These are phyloP conservation scores for Eupithecia abbreviata DNA, from an alignment of 2,888 invertebrate species.

Conservation along the genomic window DNA sequence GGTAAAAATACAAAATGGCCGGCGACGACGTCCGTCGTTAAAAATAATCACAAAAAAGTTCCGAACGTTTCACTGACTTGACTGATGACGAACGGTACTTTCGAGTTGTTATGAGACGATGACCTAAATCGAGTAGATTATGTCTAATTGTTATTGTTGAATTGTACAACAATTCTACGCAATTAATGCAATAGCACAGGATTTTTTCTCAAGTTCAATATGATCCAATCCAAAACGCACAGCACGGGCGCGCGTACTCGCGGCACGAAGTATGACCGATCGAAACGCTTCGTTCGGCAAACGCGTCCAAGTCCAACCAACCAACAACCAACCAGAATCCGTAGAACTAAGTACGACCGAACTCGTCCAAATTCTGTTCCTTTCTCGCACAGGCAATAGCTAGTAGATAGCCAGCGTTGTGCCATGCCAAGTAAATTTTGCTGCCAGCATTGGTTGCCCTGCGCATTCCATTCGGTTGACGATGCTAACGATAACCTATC, in stretches of 20 bases:
- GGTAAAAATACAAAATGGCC: slow-evolving; percentile 78
- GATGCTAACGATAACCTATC: slow-evolving; percentile 52
- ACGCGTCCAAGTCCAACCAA: slow-evolving; percentile 45
- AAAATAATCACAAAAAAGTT: slow-evolving; percentile 52
- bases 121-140: slow-evolving; percentile 10
- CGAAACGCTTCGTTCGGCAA: slow-evolving; percentile 39
- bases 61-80: slow-evolving; percentile 13
- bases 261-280: slow-evolving; percentile 22
- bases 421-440: slow-evolving; percentile 64
- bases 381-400: slow-evolving; percentile 61
- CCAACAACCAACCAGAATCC: slow-evolving; percentile 6
- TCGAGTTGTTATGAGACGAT: slow-evolving; percentile 24
- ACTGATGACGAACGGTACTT: slow-evolving; percentile 12
- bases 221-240: slow-evolving; percentile 17
- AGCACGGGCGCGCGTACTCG: slow-evolving; percentile 20
- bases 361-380: slow-evolving; percentile 59
- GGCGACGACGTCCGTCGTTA: slow-evolving; percentile 48
- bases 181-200: slow-evolving; percentile 15
- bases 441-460: slow-evolving; percentile 74
- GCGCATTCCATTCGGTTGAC: slow-evolving; percentile 66
- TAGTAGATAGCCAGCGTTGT: slow-evolving; percentile 46
- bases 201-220: neutral
- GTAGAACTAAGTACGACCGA: slow-evolving; percentile 49
- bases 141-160: slow-evolving; percentile 27
- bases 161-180: slow-evolving; percentile 22